Evolutionary conservation across 2,113 vertebrate genomes (phyloP).

Genomic region (Gracilinanus agilis): DNA sequence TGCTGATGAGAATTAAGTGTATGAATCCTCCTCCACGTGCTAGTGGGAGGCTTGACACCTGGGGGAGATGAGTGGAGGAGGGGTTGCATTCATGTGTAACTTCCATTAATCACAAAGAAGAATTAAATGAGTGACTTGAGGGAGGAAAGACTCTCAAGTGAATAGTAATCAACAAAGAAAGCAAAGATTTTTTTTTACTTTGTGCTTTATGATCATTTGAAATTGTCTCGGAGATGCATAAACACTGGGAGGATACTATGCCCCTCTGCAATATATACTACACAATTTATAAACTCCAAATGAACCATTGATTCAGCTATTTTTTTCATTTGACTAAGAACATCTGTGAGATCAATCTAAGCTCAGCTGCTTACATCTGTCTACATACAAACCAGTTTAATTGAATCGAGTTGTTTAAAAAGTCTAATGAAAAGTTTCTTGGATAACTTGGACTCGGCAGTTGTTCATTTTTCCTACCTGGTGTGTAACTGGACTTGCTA

Average conservation of each 20-base stretch:
- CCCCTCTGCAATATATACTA: background rate
- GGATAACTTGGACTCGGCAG: background rate
- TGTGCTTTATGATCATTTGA: background rate
- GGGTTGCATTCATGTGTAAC: background rate
- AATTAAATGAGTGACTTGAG: background rate
- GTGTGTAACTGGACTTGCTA: background rate
- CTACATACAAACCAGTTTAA: background rate
- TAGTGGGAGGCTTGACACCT: background rate
- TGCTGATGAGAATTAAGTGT: background rate
- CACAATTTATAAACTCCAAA: background rate
- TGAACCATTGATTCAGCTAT: background rate
- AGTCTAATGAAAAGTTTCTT: background rate
- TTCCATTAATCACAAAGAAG: background rate
- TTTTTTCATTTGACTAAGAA: background rate
- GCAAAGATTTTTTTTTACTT: background rate
- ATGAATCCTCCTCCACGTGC: background rate
- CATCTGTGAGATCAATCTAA: background rate
- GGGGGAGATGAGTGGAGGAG: background rate
- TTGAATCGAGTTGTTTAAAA: background rate
- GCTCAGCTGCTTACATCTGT: background rate
- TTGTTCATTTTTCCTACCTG: background rate
- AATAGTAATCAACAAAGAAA: background rate
- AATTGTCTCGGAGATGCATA: background rate
- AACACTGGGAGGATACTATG: background rate
- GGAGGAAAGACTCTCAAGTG: background rate